Base-by-base conservation (phyloP, 1,140 invertebrate species). In the Scaptomyza montana region DNA sequence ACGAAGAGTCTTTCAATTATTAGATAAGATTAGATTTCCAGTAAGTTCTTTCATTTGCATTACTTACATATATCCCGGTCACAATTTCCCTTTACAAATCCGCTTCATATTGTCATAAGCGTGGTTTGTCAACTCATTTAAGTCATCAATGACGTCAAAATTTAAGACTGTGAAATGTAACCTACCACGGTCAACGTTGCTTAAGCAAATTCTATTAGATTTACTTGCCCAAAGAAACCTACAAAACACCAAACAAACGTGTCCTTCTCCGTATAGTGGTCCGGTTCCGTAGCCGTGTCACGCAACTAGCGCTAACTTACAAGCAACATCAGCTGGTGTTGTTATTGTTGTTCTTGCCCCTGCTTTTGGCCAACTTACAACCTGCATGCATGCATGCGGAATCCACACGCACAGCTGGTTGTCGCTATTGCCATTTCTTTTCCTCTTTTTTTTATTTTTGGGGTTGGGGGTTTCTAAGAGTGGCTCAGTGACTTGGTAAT, bases 261-360 rank as follows among this genome's bases (percentile, higher is more conserved):
- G 28, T 57, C 13, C 7, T 53, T 60, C 10, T 30, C 16, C 45
- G 33, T 9, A 36, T 9, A 2, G 33, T 36, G 39, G 36, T 13
- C 16, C 39, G 5, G 46, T 30, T 13, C 16, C 39, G 9, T 41
- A 46, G n/a, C 36, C 59, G 43, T 60, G 74, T 60, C 79, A 71
- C 39, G 63, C 61, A 60, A 74, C 67, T 60, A 59, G 61, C 51
- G 47, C 36, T 72, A 61, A 70, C 75, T 78, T 66, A 81, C 73
- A 69, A 54, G 55, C 54, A 30, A 54, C 74, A 60, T 66, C 56
- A 51, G 73, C 60, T 25, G 28, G 7, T 72, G 19, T 43, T 39
- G 30, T 46, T 25, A 25, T 25, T 25, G 21, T 25, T 25, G 21
- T 25, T 25, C 2, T 25, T 25, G 21, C 21, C 36, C 39, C 45